Evolutionary conservation across 2,888 invertebrate genomes (phyloP), one percentile per base, ranked within the genome.

Genomic region (Meghimatium bilineatum): DNA sequence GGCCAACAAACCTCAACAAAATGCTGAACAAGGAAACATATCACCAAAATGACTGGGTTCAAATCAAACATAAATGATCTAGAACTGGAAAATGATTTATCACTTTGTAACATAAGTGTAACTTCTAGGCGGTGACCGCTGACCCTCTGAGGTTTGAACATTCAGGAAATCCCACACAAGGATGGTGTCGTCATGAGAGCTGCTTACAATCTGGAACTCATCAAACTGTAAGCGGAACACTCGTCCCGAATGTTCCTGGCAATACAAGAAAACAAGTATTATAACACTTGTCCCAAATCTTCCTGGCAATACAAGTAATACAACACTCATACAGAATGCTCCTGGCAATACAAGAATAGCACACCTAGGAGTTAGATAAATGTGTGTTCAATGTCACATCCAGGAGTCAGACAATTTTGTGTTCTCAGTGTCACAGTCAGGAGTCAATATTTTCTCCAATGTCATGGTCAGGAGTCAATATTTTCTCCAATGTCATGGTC

Each of bases 91-190:
- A 71, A 38, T 36, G 38, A 36, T 36, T 36, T n/a, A 63, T 76
- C 56, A 76, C 63, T 76, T 92, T 69, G 91, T 88, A 80, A 93
- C 93, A 87, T 93, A 93, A 52, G 93, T 93, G 89, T 93, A 93
- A 83, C 93, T 93, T 84, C 93, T 90, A 71, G 90, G 89, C 12
- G 92, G 93, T 34, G 93, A 92, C 66, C 90, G 87, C 36, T 88
- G 86, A 52, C 87, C 86, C 82, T 91, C 91, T 23, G 89, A 88
- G 44, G 88, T 88, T 77, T 91, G 91, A 80, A 93, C 93, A 80
- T 99, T 98, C 88, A 99, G 95, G 95, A 99, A 99, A 95, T 99
- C 99, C 99, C 99, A 99, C 94, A 99, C 98, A 82, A 99, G 96
- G 93, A 99, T 99, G 32, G 99, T 99, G 95, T 99, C 99, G 95